These are phyloP conservation scores for Greenwoodochromis staneri DNA, from an alignment of 2,113 vertebrate species.

Conservation along the genomic window DNA sequence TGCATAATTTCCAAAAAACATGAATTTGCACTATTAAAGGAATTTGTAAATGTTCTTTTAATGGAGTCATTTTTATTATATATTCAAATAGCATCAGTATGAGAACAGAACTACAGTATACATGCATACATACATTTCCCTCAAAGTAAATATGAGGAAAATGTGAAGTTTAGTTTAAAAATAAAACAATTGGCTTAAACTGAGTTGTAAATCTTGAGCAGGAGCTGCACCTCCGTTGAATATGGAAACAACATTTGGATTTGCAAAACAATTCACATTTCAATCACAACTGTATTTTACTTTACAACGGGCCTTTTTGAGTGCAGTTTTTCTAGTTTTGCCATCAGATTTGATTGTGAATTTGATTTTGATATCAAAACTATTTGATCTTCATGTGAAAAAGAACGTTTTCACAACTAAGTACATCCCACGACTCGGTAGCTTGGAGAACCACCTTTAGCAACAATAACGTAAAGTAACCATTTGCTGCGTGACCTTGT, in stretches of 20 bases:
- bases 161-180: background rate
- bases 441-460: background rate
- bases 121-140: background rate
- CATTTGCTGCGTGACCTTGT: background rate
- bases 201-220: background rate
- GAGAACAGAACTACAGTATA: background rate
- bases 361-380: background rate
- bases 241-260: background rate
- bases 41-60: background rate
- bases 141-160: background rate
- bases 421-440: background rate
- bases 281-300: background rate
- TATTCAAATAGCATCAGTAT: background rate
- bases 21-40: background rate
- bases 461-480: background rate
- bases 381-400: background rate
- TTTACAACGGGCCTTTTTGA: background rate
- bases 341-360: background rate
- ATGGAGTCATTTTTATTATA: background rate
- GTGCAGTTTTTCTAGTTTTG: background rate
- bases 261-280: background rate
- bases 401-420: background rate
- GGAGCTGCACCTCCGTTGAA: rapidly evolving
- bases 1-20: background rate
- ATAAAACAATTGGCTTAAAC: background rate